Evolutionary conservation across 53 echinoderm and acorn worm species (phyloP).

Genomic region (Patiria pectinifera): DNA sequence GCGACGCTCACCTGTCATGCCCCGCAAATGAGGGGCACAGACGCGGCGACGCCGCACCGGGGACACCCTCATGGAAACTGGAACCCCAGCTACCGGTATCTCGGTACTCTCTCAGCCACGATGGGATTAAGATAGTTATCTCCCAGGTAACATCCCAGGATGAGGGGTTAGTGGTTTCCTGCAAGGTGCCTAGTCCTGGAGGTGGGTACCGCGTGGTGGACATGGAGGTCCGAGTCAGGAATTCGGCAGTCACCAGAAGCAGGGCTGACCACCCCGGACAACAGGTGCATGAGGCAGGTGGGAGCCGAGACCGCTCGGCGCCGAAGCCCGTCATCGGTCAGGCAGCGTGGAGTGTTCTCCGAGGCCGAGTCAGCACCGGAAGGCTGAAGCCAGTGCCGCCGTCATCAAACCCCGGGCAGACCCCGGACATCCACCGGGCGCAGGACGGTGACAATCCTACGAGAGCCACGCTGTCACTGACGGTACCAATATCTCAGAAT

Average conservation of each 20-base stretch:
- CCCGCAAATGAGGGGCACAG: slow-evolving; percentile 39
- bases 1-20: slow-evolving; percentile 52
- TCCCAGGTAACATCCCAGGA: slow-evolving; percentile 56
- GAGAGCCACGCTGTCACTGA: slow-evolving; percentile 2
- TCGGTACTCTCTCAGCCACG: slow-evolving; percentile 62
- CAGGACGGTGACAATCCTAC: not conserved
- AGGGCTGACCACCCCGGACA: slow-evolving; percentile 20
- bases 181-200: slow-evolving; percentile 8
- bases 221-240: slow-evolving; percentile 37
- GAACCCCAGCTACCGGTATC: slow-evolving; percentile 46
- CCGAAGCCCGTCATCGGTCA: slow-evolving; percentile 54
- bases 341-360: slow-evolving; percentile 30
- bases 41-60: slow-evolving; percentile 2
- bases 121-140: slow-evolving; percentile 66
- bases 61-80: slow-evolving; percentile 22
- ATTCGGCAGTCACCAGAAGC: not conserved
- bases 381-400: slow-evolving; percentile 15
- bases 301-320: slow-evolving; percentile 31
- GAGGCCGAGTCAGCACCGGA: slow-evolving; percentile 37
- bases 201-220: slow-evolving; percentile 36
- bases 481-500: not conserved
- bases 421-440: not conserved
- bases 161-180: slow-evolving; percentile 68
- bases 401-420: not conserved
- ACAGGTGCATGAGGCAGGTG: slow-evolving; percentile 34